These are phyloP conservation scores for Mythimna loreyi DNA, from an alignment of 2,888 invertebrate species.

Conservation along the genomic window DNA sequence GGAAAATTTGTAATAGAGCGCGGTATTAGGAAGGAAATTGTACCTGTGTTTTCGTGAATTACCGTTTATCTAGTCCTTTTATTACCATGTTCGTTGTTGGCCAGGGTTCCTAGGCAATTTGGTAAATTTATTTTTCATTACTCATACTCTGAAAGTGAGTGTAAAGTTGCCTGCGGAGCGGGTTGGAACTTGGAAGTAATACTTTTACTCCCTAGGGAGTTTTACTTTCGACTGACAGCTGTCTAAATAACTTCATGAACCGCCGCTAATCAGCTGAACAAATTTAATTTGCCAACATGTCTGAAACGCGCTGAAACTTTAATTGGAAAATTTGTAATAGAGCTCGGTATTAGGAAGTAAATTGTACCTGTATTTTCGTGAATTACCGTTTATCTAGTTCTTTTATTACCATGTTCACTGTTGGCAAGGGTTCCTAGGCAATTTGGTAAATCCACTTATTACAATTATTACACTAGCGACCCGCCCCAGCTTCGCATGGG, in stretches of 20 bases:
- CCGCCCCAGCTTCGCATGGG: too few species aligned
- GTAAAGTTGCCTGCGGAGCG: too few species aligned
- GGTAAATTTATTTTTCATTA: neutral
- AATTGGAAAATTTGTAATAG: constrained; percentile 66
- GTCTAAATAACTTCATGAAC: constrained; percentile 68
- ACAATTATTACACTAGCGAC: too few species aligned
- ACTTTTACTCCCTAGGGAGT: too few species aligned
- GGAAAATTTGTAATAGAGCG: constrained; percentile 63
- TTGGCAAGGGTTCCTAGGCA: neutral
- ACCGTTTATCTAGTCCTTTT: neutral
- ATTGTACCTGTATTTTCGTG: constrained; percentile 42
- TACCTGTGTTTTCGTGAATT: constrained; percentile 30
- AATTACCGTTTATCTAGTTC: neutral
- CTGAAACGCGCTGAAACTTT: constrained; percentile 62
- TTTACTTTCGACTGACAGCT: too few species aligned
- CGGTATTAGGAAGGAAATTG: constrained; percentile 41
- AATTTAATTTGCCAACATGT: constrained; percentile 70
- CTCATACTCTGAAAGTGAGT: too few species aligned
- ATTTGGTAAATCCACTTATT: too few species aligned
- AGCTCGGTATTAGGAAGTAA: constrained; percentile 31
- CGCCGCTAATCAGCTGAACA: constrained; percentile 68
- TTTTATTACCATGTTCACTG: neutral
- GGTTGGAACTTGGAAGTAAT: too few species aligned
- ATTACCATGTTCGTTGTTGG: neutral
- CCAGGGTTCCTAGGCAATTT: neutral